Evolutionary conservation across 2,888 invertebrate genomes (phyloP), one percentile per base, ranked within the genome.

Genomic region (Malthinus flaveolus): DNA sequence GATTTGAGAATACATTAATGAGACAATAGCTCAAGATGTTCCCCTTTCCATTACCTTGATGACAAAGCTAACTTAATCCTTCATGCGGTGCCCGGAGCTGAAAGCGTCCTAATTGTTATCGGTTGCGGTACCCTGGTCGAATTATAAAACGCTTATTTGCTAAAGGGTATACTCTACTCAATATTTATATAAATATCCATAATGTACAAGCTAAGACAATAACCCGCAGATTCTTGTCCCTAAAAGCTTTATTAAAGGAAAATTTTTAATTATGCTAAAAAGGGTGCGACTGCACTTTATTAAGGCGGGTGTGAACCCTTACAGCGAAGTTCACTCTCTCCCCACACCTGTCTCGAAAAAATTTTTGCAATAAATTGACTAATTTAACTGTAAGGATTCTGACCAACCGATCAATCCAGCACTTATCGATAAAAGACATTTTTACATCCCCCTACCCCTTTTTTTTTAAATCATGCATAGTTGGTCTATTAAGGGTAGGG

Each of bases 21-120:
- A 76, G 73, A 75, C 75, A 76, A 76, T 77, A 75, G 72, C 65
- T 59, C 61, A 69, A 72, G 70, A 71, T 70, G 72, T 69, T 71
- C 70, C 73, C 73, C 75, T 23, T 74, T 76, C 75, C 76, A 77
- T 77, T 77, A 77, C 76, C 76, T 76, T 76, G 76, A 76, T 76
- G 77, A 77, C 76, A 76, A 76, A 76, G 75, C 75, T 71, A 69
- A 75, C 73, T 75, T 76, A 77, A 77, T 76, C 75, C 73, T 69
- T 70, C 64, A 70, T 68, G 68, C 68, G 69, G 63, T 65, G 71
- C 72, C 70, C 65, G 67, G 62, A 68, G 73, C 68, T 65, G 66
- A 69, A 65, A 68, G 72, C 67, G 13, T 42, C 68, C 72, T 77
- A 77, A 76, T 77, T 77, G 77, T 77, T 76, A 73, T 74, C 76